These are phyloP conservation scores for Trichonephila clavata DNA, from an alignment of 1,140 invertebrate genomes.

Conservation along the genomic window DNA sequence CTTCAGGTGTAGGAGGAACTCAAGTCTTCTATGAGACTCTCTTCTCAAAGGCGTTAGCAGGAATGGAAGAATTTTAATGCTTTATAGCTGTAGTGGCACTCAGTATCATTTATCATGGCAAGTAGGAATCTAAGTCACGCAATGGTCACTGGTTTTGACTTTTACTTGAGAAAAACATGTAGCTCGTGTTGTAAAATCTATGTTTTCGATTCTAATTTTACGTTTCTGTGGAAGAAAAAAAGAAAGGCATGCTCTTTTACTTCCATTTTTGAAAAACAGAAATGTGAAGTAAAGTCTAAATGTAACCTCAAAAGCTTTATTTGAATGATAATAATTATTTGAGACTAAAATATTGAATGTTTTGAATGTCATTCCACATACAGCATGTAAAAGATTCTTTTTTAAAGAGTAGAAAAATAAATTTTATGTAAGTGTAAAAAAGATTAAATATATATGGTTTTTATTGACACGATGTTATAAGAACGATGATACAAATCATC, in stretches of 20 bases:
- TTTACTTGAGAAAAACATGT: background rate
- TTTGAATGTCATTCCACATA: too few species aligned
- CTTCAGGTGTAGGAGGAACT: background rate
- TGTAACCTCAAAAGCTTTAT: too few species aligned
- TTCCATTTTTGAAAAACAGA: background rate
- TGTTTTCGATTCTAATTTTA: constrained; percentile 7
- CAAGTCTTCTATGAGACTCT: background rate
- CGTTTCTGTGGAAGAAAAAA: background rate
- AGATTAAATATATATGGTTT: too few species aligned
- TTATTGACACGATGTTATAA: too few species aligned
- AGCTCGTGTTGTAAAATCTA: background rate
- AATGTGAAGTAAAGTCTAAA: background rate
- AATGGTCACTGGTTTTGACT: background rate
- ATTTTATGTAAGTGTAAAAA: too few species aligned
- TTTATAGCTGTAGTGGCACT: constrained; percentile 2
- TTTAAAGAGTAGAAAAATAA: too few species aligned
- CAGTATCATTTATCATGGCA: constrained; percentile 27
- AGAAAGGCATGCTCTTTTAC: background rate
- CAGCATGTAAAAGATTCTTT: too few species aligned
- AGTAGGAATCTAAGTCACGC: constrained; percentile 11
- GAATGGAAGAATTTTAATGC: constrained; percentile 17
- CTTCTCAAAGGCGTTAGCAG: background rate
- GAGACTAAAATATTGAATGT: too few species aligned
- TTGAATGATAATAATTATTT: too few species aligned
- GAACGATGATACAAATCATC: too few species aligned